Evolutionary conservation across 2,797 vertebrate genomes (phyloP), one percentile per base, ranked within the genome.

Genomic region (Passerculus sandwichensis): DNA sequence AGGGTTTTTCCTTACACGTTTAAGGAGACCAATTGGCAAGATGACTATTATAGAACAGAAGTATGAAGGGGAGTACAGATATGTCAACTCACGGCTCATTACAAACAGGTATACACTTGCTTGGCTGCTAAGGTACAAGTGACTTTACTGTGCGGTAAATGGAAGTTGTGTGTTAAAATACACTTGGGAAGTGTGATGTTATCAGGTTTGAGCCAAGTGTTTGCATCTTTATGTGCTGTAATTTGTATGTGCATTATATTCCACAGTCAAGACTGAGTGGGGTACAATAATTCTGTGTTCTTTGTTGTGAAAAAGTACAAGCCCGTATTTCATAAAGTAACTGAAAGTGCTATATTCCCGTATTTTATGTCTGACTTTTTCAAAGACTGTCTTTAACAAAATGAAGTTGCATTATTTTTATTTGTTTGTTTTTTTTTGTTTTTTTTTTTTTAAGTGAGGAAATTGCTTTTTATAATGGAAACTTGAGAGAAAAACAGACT

Each of bases 401-500:
- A 73, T 74, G 67, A 91, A 91, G 34, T 76, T 62, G 6, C 30
- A 5, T 86, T 71, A 40, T 76, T 44, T 89, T 60, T 2, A 2
- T 65, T 83, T 89, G 6, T 92, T 93, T 70, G 74, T 34, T 93
- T 94, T 95, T 86, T 71, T 92, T 70, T 76, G 34, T 93, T 94
- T 95, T 86, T 71, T 93, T 70, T 76, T 36, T 93, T 94, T 95
- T 86, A 70, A 99, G 99, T 98, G 99, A 99, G 97, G 99, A 99
- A 98, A 99, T 99, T 81, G 99, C 99, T 72, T 99, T 99, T 97
- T 99, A 99, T 95, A 99, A 99, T 85, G 99, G 99, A 44, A 99
- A 99, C 96, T 54, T 91, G 88, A 98, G 99, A 96, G 99, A 99
- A 97, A 99, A 99, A 88, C 98, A 98, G 97, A 99, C 99, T 47